Base-by-base conservation (phyloP, 2,888 invertebrate genomes). In the Sesia bembeciformis region DNA sequence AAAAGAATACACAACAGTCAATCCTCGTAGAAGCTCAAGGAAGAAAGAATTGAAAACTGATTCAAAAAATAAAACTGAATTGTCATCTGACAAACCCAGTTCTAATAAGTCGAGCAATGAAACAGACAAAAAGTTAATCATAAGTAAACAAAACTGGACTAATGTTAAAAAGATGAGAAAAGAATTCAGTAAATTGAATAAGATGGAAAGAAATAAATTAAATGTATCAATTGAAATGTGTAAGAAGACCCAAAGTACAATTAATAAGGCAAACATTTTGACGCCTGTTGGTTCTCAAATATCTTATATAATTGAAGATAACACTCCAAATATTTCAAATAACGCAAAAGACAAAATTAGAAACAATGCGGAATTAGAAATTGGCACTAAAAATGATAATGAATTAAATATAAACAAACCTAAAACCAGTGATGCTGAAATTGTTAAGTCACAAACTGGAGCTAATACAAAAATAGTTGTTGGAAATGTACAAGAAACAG, bases 191-290 rank as follows among this genome's bases (percentile, higher is more conserved):
- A 88, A 83, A 63, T 63, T 84, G 49, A 82, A 81, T 57, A 84
- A 83, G 57, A 70, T 72, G 57, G 78, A 80, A 57, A 81, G 68
- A 63, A 86, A 70, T 58, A 90, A 89, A 72, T 61, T 90, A 5
- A 86, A 89, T 80, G 78, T 86, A 53, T 90, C 90, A 40, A 83
- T 87, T 62, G 85, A 89, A 72, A 82, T 81, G 79, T 78, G 74
- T 58, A 85, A 86, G 58, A 86, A 78, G 62, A 70, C 72, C 6
- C 39, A 40, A 8, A 39, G 23, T 50, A 50, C 50, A 46, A 50
- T n/a, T 50, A 50, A 7, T 41, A 55, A 52, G 41, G 40, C 43
- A 42, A 56, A 49, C 39, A 39, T 40, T 41, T 43, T 39, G 23
- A 23, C 23, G 2, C 23, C 23, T 23, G 23, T 23, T 23, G 23